These are phyloP conservation scores for Dorcus hopei DNA, from an alignment of 2,888 invertebrate genomes.

Conservation along the genomic window DNA sequence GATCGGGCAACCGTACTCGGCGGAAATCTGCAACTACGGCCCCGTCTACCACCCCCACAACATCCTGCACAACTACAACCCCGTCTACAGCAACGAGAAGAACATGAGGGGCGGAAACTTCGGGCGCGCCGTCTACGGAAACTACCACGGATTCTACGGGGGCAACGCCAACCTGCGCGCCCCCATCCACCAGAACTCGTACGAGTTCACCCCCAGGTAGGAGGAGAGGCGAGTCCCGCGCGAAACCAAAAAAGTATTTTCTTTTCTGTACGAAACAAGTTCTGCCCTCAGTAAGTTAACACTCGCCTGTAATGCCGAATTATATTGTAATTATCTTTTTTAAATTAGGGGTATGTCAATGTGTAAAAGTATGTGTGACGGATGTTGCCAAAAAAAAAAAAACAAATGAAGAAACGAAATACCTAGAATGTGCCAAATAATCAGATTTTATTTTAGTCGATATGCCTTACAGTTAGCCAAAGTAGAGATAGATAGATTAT, in stretches of 20 bases:
- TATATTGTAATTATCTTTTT: too few relatives aligned
- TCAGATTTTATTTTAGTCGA: too few relatives aligned
- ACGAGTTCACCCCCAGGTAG: slow-evolving; percentile 41
- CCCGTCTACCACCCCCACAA: slow-evolving; percentile 62
- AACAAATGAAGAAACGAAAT: too few relatives aligned
- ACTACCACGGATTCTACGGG: slow-evolving; percentile 42
- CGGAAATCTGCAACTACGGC: slow-evolving; percentile 65
- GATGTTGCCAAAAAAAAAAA: too few relatives aligned
- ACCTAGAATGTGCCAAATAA: too few relatives aligned
- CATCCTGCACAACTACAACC: slow-evolving; percentile 46
- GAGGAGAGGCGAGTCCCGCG: background rate
- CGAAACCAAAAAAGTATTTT: background rate
- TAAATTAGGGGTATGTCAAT: too few relatives aligned
- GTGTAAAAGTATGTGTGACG: too few relatives aligned
- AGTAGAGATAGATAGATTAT: too few relatives aligned
- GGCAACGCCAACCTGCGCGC: slow-evolving; percentile 34
- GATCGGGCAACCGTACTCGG: slow-evolving; percentile 61
- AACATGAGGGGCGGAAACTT: slow-evolving; percentile 39
- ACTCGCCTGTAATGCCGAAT: too few relatives aligned
- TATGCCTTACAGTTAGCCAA: too few relatives aligned
- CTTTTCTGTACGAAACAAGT: background rate
- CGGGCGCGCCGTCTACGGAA: slow-evolving; percentile 41
- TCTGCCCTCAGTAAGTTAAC: too few relatives aligned
- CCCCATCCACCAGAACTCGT: slow-evolving; percentile 34
- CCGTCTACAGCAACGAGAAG: slow-evolving; percentile 44